Base-by-base conservation (phyloP, 2,888 invertebrate genomes). In the Parthenolecanium corni region DNA sequence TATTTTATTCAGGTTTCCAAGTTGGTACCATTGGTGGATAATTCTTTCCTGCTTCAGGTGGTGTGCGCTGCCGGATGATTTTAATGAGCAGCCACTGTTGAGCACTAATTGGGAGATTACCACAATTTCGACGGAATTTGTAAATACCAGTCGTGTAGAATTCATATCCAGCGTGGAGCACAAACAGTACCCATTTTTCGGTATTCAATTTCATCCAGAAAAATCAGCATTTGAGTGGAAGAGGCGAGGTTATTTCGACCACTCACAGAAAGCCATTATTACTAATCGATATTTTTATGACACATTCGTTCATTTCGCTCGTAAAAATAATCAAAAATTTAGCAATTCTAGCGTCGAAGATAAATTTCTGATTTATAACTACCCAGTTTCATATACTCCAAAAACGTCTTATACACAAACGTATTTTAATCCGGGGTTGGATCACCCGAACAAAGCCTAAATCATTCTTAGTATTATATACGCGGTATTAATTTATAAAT, bases 201-300 rank as follows among this genome's bases (percentile, higher is more conserved):
- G 63, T n/a, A 20, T 66, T 18, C 66, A 67, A 58, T 67, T 66
- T 38, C 66, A 67, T 52, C 66, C 66, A n/a, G 66, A 67, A 51
- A 67, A 67, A 54, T 46, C 61, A 16, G 24, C 61, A 2, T 65
- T 49, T 14, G 66, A 66, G 56, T 65, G 65, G 65, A 24, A 9
- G 12, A 20, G 16, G 9, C 1, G n/a, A 24, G 11, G 42, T 3
- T 46, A 61, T 49, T 40, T 58, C 20, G 52, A 63, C 3, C 66
- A 65, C n/a, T 63, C 53, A n/a, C 44, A 42, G 21, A 31, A 38
- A 4, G 61, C 65, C 14, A 21, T 66, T 46, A 18, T 36, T 51
- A 58, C 66, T 18, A 62, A 56, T 20, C 31, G 64, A 16, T 66
- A 61, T 53, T 66, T 66, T 54, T 66, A 64, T 20, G 64, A 66